Conservation (phyloP, 2,888 invertebrate genomes). For the Azorinus chamasolen region DNA sequence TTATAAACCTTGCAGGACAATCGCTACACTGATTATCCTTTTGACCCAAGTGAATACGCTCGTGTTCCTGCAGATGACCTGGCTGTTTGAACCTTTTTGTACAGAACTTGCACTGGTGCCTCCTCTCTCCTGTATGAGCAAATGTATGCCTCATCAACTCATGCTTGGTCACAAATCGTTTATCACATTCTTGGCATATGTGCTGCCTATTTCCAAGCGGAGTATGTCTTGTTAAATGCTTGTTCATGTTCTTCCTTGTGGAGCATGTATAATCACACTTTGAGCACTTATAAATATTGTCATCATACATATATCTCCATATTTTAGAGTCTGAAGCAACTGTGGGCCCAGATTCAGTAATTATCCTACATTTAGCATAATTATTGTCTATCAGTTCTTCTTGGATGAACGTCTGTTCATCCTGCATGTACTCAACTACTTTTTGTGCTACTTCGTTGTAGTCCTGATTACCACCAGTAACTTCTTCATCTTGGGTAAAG, state of each 20-base stretch:
- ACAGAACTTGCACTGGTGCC: slow-evolving; percentile 43
- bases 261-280: slow-evolving; percentile 3
- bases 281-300: slow-evolving; percentile 6
- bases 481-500: slow-evolving; percentile 6
- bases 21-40: slow-evolving; percentile 31
- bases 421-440: slow-evolving; percentile 35
- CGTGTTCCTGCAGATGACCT: slow-evolving; percentile 50
- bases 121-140: slow-evolving; percentile 47
- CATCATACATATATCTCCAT: slow-evolving; percentile 1
- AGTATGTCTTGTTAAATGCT: slow-evolving; percentile 49
- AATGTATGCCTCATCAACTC: slow-evolving; percentile 40
- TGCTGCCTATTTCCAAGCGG: slow-evolving; percentile 22
- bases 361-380: not conserved
- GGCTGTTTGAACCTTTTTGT: slow-evolving; percentile 52
- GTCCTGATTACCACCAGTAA: not conserved
- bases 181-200: slow-evolving; percentile 36
- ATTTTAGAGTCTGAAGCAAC: not conserved
- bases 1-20: slow-evolving; percentile 39
- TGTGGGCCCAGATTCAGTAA: not conserved
- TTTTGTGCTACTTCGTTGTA: not conserved
- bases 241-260: slow-evolving; percentile 41
- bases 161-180: slow-evolving; percentile 41
- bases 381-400: slow-evolving; percentile 25
- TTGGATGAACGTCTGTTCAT: slow-evolving; percentile 48
- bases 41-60: slow-evolving; percentile 27